phyloP scores from a whole-genome alignment of 2,113 vertebrate genomes.

The Phaetusa simplex region DNA sequence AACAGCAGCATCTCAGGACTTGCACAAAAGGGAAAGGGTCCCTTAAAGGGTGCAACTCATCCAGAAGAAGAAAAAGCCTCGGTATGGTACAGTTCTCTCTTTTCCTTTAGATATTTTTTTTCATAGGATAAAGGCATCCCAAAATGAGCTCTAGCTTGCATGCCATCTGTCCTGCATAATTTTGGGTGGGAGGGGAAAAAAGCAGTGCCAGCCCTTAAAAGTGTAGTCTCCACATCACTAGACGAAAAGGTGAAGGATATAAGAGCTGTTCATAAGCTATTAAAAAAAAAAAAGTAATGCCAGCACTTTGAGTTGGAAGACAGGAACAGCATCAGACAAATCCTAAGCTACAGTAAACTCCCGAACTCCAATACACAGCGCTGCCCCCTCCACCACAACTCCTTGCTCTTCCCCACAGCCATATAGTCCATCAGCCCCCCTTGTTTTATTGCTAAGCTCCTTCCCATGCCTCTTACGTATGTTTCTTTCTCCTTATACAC shows the following conservation, averaged over 20 bases:
- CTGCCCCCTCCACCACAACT: neutral
- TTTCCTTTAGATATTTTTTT: neutral
- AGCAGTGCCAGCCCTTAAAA: neutral
- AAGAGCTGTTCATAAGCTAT: neutral
- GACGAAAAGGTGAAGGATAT: neutral
- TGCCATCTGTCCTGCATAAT: conserved; percentile 38
- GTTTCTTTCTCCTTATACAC: neutral
- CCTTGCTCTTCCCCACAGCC: neutral
- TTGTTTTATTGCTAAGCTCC: neutral
- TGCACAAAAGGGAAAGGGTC: neutral
- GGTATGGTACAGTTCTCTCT: neutral
- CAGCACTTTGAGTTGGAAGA: neutral
- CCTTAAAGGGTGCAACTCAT: neutral
- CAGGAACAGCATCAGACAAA: neutral
- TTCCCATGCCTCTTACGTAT: neutral
- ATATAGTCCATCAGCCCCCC: neutral
- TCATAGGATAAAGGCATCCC: neutral
- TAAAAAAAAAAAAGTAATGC: neutral
- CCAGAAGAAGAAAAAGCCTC: neutral
- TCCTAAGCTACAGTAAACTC: neutral
- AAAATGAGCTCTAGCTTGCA: neutral
- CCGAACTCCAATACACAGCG: neutral
- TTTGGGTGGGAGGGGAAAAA: conserved; percentile 10
- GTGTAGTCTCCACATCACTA: neutral
- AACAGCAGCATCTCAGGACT: neutral